phyloP scores from a whole-genome alignment of 2,797 vertebrate species.

The Lepilemur septentrionalis region DNA sequence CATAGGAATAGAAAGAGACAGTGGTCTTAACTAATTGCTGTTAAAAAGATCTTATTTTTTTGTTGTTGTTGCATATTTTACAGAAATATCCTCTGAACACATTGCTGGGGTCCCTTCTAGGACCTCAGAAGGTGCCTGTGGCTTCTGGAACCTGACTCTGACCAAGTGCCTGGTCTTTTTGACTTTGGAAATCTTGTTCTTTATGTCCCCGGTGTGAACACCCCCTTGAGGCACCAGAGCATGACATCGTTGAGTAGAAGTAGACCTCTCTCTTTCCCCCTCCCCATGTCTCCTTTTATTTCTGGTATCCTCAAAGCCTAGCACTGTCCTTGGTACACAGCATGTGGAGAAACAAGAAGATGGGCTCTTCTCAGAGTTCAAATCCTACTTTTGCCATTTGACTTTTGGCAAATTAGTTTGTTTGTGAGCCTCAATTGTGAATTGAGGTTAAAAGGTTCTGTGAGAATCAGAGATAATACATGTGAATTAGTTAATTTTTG shows the following conservation, averaged over 20 bases:
- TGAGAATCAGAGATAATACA: not conserved
- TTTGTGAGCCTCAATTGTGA: not conserved
- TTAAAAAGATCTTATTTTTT: not conserved
- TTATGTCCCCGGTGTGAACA: not conserved
- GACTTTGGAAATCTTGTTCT: not conserved
- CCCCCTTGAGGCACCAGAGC: accelerated
- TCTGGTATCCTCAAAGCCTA: not conserved
- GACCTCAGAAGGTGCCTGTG: not conserved
- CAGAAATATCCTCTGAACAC: conserved; percentile 20
- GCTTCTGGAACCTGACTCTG: not conserved
- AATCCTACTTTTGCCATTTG: not conserved
- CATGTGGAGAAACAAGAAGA: not conserved
- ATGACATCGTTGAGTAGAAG: not conserved
- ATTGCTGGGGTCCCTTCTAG: not conserved
- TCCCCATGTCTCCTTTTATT: not conserved
- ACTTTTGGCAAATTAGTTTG: not conserved
- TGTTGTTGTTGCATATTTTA: not conserved
- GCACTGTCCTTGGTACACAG: not conserved
- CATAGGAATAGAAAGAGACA: not conserved
- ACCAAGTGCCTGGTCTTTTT: not conserved
- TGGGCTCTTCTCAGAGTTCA: not conserved
- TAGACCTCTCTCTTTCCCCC: not conserved
- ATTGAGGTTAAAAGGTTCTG: not conserved
- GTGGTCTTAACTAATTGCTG: not conserved
- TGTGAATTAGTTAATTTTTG: conserved; percentile 35